Percentiles rank a stretch among this genome's conserved stretches.
Evolutionary conservation across 1,140 invertebrate species (phyloP).

Genomic region (Doryteuthis pealeii): DNA sequence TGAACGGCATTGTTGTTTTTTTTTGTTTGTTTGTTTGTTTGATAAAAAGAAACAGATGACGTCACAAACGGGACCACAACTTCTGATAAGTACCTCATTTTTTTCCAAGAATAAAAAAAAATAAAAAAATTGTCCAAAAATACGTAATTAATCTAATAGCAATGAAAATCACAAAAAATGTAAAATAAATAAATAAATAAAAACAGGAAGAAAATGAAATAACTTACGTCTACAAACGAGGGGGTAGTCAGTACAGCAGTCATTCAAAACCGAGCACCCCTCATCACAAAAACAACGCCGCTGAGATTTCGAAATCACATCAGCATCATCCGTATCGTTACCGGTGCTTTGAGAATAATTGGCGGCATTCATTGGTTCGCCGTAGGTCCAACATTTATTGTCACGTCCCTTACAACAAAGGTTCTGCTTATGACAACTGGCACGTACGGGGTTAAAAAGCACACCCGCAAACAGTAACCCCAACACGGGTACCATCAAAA

Average conservation of each 20-base stretch:
- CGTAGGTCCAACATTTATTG: constrained; percentile 45
- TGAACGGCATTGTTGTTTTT: no score
- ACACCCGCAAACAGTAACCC: neutral
- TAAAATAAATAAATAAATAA: no score
- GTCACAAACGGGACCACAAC: no score
- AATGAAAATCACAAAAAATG: no score
- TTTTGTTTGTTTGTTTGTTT: no score
- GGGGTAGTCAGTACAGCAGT: constrained; percentile 48
- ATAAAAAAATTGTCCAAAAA: no score
- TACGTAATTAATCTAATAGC: no score
- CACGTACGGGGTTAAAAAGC: neutral
- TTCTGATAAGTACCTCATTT: no score
- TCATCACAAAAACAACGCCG: constrained; percentile 47
- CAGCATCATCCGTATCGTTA: constrained; percentile 22
- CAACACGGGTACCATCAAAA: neutral
- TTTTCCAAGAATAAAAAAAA: no score
- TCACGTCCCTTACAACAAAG: constrained; percentile 47
- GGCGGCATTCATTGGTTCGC: constrained; percentile 35
- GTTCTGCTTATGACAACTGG: constrained; percentile 32
- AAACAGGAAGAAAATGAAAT: neutral
- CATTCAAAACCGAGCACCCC: constrained; percentile 40
- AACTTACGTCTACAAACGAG: constrained; percentile 40
- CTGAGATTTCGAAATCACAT: neutral
- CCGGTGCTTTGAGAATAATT: neutral
- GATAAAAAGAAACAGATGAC: no score